phyloP scores from a whole-genome alignment of 23 tunicate genomes.

The Halocynthia roretzi region DNA sequence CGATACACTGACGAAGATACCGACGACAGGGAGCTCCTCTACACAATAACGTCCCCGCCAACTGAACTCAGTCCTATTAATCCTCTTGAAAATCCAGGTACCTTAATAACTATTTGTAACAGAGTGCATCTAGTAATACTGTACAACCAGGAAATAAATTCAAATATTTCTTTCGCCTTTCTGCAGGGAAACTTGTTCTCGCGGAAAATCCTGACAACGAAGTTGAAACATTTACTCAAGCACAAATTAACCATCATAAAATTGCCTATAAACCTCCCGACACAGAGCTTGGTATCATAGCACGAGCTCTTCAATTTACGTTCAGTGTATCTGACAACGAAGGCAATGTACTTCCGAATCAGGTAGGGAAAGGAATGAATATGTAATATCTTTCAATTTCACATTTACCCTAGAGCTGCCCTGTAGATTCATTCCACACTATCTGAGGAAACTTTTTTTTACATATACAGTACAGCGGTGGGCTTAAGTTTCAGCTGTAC shows the following conservation, averaged over 20 bases:
- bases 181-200: conserved; percentile 57
- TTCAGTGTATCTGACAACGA: conserved; percentile 72
- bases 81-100: conserved; percentile 12
- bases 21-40: conserved; percentile 60
- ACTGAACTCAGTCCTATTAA: conserved; percentile 51
- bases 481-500: too few species aligned
- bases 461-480: too few species aligned
- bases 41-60: conserved; percentile 51
- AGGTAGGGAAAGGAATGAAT: conserved; percentile 33
- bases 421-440: too few species aligned
- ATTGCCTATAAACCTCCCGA: conserved; percentile 92
- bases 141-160: neutral
- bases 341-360: conserved; percentile 78
- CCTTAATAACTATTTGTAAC: too few species aligned
- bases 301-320: conserved; percentile 69
- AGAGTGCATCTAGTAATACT: too few species aligned
- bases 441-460: too few species aligned
- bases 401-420: too few species aligned
- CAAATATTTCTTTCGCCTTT: neutral
- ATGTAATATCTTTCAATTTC: neutral
- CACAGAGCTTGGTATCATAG: conserved; percentile 84
- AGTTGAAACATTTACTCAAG: conserved; percentile 77
- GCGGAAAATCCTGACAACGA: conserved; percentile 56
- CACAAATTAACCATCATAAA: conserved; percentile 89
- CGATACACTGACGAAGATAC: conserved; percentile 86